Evolutionary conservation across 2,797 vertebrate genomes (phyloP).

Genomic region (Sebastes steindachneri): DNA sequence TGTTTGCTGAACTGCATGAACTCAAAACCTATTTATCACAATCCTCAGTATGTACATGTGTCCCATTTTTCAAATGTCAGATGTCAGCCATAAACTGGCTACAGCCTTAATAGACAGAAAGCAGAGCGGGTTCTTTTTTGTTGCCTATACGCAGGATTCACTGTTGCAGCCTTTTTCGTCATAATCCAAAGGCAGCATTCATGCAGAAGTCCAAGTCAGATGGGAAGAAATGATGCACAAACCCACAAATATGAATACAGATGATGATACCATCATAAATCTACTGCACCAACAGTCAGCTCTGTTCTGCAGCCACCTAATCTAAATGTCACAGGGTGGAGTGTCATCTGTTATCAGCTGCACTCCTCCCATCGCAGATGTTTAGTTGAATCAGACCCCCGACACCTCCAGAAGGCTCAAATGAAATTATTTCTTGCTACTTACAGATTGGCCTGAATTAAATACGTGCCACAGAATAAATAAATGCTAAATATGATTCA

Average conservation of each 20-base stretch:
- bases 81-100: not conserved
- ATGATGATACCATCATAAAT: not conserved
- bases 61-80: slow-evolving; percentile 19
- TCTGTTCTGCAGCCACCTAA: slow-evolving; percentile 2
- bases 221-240: slow-evolving; percentile 1
- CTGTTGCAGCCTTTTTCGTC: not conserved
- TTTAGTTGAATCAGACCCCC: slow-evolving; percentile 28
- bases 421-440: slow-evolving; percentile 43
- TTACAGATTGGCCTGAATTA: slow-evolving; percentile 44
- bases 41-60: not conserved
- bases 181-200: not conserved
- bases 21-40: not conserved
- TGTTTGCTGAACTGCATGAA: not conserved
- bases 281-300: slow-evolving; percentile 1
- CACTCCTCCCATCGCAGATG: slow-evolving; percentile 33
- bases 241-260: slow-evolving; percentile 5
- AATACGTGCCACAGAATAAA: slow-evolving; percentile 43
- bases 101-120: slow-evolving; percentile 6
- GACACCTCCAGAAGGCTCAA: slow-evolving; percentile 37
- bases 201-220: not conserved
- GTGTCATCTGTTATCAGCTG: slow-evolving; percentile 32
- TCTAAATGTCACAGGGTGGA: slow-evolving; percentile 37
- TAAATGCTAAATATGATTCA: slow-evolving; percentile 29
- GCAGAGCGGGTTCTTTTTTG: not conserved
- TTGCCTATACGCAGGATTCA: not conserved